Percentiles rank a stretch among this genome's conserved stretches.
Conservation (phyloP, 2,888 invertebrate species). For the Pegoplata infirma region DNA sequence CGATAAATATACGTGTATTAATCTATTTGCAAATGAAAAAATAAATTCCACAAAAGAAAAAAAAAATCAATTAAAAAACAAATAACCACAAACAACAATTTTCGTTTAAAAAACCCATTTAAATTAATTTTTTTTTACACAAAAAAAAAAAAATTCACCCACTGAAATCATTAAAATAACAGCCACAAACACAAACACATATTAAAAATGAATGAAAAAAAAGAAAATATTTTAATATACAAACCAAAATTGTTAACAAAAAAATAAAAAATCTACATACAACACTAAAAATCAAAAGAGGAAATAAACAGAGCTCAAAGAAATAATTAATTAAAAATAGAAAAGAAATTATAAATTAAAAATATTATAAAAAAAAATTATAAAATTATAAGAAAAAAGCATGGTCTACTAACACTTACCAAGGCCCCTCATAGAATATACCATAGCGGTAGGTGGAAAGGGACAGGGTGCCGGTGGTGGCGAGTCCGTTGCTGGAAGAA, state of each 20-base stretch:
- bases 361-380: constrained; percentile 68
- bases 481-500: constrained; percentile 78
- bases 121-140: not conserved
- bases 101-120: constrained; percentile 12
- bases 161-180: not conserved
- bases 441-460: constrained; percentile 92
- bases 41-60: not conserved
- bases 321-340: constrained; percentile 60
- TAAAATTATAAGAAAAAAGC: too few species aligned
- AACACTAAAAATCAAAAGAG: not conserved
- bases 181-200: not conserved
- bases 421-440: constrained; percentile 81
- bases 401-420: constrained; percentile 79
- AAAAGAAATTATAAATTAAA: constrained; percentile 40
- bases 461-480: constrained; percentile 78
- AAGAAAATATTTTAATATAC: not conserved
- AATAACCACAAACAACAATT: constrained; percentile 1
- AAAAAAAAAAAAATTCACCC: not conserved
- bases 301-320: not conserved
- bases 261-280: not conserved
- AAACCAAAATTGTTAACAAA: constrained; percentile 1
- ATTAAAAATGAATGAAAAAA: too few species aligned
- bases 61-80: constrained; percentile 1
- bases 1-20: not conserved
- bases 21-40: constrained; percentile 3